A percentile compares a stretch with the other conserved stretches of the same genome.
Conservation (phyloP, 2,888 invertebrate species). For the Piscicola geometra region DNA sequence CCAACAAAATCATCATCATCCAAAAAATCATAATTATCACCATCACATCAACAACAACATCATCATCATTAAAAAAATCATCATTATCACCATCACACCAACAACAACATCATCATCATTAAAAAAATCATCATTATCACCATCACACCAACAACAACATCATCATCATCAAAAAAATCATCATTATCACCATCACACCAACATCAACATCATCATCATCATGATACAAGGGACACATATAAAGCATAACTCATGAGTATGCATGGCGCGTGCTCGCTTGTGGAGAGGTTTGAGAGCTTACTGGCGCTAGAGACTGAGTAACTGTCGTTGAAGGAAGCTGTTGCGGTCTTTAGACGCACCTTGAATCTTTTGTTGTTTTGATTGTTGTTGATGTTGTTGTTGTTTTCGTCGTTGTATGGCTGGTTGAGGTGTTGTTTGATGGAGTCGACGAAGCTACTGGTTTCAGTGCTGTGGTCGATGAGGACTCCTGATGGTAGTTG, state of each 20-base stretch:
- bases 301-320: conserved; percentile 23
- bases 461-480: no score
- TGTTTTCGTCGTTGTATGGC: neutral
- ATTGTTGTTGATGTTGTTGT: neutral
- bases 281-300: no score
- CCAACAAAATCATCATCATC: neutral
- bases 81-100: neutral
- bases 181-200: neutral
- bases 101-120: neutral
- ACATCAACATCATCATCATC: neutral
- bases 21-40: neutral
- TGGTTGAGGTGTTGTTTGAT: no score
- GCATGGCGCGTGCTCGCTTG: no score
- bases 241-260: no score
- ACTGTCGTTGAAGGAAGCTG: conserved; percentile 25
- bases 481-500: no score
- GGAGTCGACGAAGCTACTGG: no score
- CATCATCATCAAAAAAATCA: neutral
- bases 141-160: neutral
- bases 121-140: neutral
- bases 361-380: neutral
- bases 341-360: neutral
- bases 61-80: conserved; percentile 6
- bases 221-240: no score
- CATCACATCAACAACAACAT: conserved; percentile 1